Evolutionary conservation across 2,113 vertebrate species (phyloP), one percentile per base, ranked within the genome.

Genomic region (Euleptes europaea): DNA sequence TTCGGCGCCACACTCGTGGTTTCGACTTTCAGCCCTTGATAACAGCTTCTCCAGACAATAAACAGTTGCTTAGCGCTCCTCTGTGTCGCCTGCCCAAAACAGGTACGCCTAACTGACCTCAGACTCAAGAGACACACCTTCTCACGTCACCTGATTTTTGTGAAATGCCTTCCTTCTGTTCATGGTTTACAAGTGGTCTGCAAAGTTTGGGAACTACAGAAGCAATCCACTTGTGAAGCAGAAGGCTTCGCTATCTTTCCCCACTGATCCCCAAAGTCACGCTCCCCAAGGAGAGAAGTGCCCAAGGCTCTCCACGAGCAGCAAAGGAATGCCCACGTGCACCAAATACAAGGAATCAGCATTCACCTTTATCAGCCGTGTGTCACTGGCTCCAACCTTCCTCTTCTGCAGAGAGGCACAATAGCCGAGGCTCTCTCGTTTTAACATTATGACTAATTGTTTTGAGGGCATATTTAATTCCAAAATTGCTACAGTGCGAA

Each of bases 221-320:
- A 75, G 31, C 31, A 47, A 51, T 11, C 3, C 26, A 5, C 71
- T 47, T 47, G 26, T 47, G 72, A 74, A 74, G 42, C 42, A 2
- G 12, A 31, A 8, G 28, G 4, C 10, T 26, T 40, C 21, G 12
- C 51, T 49, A 15, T 8, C 42, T n/a, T 74, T 31, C 2, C 31
- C 26, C 13, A 15, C n/a, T 31, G 28, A 28, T 44, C 21, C 21
- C 10, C 40, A 44, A 12, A 33, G 86, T 86, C 94, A 89, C 86
- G 92, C 93, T 95, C 93, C 90, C 79, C 92, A 93, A 93, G 92
- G 95, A 88, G 92, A 9, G 23, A n/a, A 3, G 44, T 5, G 26
- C 31, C 14, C 90, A 90, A 74, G 60, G 26, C 38, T 77, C 83
- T 66, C 83, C 88, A 89, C 80, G 65, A 93, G 1, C 74, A 90